phyloP scores from a whole-genome alignment of 2,113 vertebrate genomes.

The Syngnathus typhle region DNA sequence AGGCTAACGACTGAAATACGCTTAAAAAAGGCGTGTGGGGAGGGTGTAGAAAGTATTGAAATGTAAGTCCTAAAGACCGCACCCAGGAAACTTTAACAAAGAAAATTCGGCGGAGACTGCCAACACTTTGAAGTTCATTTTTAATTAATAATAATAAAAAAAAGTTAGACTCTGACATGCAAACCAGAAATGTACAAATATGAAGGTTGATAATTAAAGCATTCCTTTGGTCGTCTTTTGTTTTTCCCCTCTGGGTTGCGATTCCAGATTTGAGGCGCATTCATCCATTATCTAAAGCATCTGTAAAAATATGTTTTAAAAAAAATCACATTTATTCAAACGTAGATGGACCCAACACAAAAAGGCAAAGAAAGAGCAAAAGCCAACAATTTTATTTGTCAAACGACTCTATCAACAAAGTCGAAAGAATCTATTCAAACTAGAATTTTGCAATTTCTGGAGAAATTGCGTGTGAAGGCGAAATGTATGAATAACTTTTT shows the following conservation, averaged over 20 bases:
- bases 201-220: neutral
- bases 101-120: slow-evolving; percentile 1
- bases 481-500: too few species aligned
- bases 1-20: slow-evolving; percentile 53
- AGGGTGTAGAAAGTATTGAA: slow-evolving; percentile 29
- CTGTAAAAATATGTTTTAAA: too few species aligned
- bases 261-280: too few species aligned
- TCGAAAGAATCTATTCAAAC: too few species aligned
- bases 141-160: too few species aligned
- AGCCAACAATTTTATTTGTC: neutral
- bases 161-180: neutral
- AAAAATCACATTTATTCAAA: neutral
- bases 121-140: neutral
- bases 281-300: too few species aligned
- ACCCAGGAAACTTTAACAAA: slow-evolving; percentile 31
- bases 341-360: neutral
- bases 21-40: slow-evolving; percentile 34
- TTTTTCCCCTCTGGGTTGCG: too few species aligned
- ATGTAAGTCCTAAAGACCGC: slow-evolving; percentile 37
- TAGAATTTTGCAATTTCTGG: too few species aligned
- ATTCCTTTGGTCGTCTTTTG: too few species aligned
- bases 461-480: too few species aligned
- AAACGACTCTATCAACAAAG: too few species aligned
- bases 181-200: neutral
- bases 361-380: neutral